phyloP scores from a whole-genome alignment of 1,140 invertebrate species.

The Meloidogyne floridensis region DNA sequence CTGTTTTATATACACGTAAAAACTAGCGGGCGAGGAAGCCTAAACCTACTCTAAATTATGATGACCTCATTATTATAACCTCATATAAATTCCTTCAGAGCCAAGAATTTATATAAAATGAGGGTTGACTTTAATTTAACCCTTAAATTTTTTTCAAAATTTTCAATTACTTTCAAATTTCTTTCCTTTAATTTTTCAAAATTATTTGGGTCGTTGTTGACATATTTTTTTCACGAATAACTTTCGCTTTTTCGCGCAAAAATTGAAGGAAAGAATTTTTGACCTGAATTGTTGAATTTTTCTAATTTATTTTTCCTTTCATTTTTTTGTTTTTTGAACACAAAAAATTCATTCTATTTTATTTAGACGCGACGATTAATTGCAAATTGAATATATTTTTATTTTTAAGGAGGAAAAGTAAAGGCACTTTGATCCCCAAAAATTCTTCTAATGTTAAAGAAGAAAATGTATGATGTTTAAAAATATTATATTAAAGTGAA shows the following conservation, averaged over 20 bases:
- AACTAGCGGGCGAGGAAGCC: no score
- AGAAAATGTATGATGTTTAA: background rate
- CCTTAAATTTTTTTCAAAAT: background rate
- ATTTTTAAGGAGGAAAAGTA: background rate
- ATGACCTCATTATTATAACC: no score
- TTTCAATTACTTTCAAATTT: background rate
- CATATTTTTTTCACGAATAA: background rate
- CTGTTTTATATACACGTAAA: no score
- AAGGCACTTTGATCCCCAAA: background rate
- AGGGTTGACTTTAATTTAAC: no score
- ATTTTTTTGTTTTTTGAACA: background rate
- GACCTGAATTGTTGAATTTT: constrained; percentile 8
- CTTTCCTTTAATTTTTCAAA: background rate
- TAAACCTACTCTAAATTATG: no score
- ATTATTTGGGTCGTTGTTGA: constrained; percentile 6
- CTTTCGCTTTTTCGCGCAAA: constrained; percentile 2
- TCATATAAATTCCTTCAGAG: no score
- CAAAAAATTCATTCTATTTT: background rate
- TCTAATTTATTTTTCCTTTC: background rate
- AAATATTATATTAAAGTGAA: background rate
- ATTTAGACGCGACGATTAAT: background rate
- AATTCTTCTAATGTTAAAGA: background rate
- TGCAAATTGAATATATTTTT: background rate
- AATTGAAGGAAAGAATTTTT: background rate
- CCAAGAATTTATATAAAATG: no score